These are phyloP conservation scores for Thermophis baileyi DNA, from an alignment of 2,113 vertebrate genomes.

Conservation along the genomic window DNA sequence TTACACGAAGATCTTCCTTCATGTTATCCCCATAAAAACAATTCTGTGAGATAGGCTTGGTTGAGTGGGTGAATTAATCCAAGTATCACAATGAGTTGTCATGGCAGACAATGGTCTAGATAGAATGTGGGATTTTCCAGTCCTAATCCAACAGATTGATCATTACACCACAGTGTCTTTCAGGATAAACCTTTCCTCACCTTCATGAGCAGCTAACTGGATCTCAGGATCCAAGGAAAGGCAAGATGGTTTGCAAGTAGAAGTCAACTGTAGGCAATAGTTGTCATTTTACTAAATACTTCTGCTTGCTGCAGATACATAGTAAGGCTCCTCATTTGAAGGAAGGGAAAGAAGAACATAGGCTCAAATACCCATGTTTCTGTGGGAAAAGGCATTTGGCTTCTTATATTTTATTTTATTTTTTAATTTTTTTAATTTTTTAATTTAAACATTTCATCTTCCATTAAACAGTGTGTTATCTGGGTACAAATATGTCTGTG, in stretches of 20 bases:
- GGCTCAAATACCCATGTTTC: background rate
- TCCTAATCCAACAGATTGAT: background rate
- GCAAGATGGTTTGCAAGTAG: background rate
- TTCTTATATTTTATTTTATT: background rate
- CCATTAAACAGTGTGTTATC: too few species aligned
- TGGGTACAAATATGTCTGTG: too few species aligned
- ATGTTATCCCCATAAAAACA: background rate
- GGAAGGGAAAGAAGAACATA: background rate
- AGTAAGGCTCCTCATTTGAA: background rate
- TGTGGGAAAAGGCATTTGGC: background rate
- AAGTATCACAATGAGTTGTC: background rate
- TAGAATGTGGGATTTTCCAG: background rate
- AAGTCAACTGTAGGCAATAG: background rate
- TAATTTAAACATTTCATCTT: too few species aligned
- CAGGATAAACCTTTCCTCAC: background rate
- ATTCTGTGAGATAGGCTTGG: background rate
- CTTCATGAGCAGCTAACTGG: background rate
- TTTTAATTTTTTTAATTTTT: too few species aligned
- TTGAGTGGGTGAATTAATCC: background rate
- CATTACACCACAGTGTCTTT: background rate
- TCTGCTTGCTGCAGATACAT: background rate
- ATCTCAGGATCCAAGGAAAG: background rate
- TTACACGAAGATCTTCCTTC: background rate
- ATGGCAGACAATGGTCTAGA: background rate
- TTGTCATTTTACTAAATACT: background rate